Conservation (phyloP, 2,113 vertebrate genomes). For the Crotalus tigris region DNA sequence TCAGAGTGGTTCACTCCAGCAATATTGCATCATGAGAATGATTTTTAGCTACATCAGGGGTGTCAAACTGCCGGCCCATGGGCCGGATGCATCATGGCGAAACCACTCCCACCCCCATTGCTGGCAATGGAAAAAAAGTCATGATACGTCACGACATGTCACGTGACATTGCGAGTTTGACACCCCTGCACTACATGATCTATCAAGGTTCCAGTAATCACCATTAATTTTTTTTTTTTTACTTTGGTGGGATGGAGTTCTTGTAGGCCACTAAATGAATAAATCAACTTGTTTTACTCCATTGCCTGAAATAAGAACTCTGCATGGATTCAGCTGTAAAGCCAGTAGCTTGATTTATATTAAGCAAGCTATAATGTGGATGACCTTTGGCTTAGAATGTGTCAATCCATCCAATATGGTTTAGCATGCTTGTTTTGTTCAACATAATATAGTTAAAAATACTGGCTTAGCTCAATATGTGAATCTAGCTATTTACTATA, state of each 20-base stretch:
- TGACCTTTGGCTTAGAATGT: not conserved
- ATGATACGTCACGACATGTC: too few species aligned
- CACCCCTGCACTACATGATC: too few species aligned
- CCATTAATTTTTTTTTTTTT: not conserved
- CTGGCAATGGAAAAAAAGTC: too few species aligned
- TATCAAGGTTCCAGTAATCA: not conserved
- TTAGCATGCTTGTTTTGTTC: not conserved
- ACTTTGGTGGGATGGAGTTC: too few species aligned
- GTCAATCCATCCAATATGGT: not conserved
- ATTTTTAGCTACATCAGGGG: too few species aligned
- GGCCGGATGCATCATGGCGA: too few species aligned
- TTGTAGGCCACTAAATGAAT: not conserved
- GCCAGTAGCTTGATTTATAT: not conserved
- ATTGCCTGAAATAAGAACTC: not conserved
- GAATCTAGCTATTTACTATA: not conserved
- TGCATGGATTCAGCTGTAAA: not conserved
- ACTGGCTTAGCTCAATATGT: not conserved
- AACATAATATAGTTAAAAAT: not conserved
- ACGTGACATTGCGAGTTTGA: too few species aligned
- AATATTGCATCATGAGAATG: not conserved
- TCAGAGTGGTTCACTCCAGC: not conserved
- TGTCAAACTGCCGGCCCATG: too few species aligned
- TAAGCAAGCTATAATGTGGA: not conserved
- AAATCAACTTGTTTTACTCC: not conserved
- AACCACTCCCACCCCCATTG: too few species aligned